Percentiles rank a stretch among this genome's conserved stretches.
Evolutionary conservation across 2,888 invertebrate species (phyloP).

Genomic region (Mycogona germanica): DNA sequence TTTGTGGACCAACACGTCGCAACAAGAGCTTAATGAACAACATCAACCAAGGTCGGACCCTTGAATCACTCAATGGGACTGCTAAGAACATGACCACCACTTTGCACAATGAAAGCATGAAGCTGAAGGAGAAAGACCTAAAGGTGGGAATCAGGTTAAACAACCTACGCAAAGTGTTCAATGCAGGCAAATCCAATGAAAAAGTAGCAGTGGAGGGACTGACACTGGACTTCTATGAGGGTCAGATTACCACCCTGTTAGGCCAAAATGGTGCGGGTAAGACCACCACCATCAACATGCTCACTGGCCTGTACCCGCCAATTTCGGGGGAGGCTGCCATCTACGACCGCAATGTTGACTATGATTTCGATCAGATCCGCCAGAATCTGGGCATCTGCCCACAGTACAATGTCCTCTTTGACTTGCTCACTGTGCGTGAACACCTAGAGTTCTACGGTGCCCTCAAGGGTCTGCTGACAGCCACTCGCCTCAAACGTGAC

Average conservation of each 20-base stretch:
- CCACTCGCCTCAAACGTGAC: conserved; percentile 22
- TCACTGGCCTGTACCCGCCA: conserved; percentile 25
- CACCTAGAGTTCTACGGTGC: conserved; percentile 35
- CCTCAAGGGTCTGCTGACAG: conserved; percentile 29
- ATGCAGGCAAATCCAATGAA: conserved; percentile 19
- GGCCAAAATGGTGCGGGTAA: conserved; percentile 41
- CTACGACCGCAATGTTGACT: conserved; percentile 23
- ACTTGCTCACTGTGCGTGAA: conserved; percentile 36
- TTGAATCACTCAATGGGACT: too few relatives aligned
- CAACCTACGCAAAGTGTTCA: conserved; percentile 26
- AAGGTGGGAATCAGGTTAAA: conserved; percentile 30
- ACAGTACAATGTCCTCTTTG: conserved; percentile 36
- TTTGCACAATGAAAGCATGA: too few relatives aligned
- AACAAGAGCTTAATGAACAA: too few relatives aligned
- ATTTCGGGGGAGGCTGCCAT: conserved; percentile 24
- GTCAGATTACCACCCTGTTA: conserved; percentile 38
- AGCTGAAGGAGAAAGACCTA: too few relatives aligned
- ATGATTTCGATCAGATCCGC: conserved; percentile 25
- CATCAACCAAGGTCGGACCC: too few relatives aligned
- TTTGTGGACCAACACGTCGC: too few relatives aligned
- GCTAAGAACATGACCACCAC: too few relatives aligned
- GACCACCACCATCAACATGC: conserved; percentile 36
- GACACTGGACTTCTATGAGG: conserved; percentile 36
- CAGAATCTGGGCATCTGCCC: conserved; percentile 35
- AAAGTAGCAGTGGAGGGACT: conserved; percentile 33